Evolutionary conservation across 2,113 vertebrate species (phyloP).

Genomic region (Melozone crissalis): DNA sequence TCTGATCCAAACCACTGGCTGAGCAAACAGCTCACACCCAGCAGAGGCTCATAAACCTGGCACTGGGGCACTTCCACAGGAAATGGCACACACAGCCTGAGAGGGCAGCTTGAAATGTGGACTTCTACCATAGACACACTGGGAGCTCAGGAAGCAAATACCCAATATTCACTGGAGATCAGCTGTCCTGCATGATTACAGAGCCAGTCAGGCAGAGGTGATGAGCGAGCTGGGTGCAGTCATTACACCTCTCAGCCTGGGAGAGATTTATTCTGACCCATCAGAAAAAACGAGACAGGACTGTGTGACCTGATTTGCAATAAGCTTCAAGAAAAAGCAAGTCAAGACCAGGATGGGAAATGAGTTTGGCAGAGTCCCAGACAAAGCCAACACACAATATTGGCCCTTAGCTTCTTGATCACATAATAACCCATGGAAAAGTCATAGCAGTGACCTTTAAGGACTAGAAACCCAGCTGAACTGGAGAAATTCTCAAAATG

Average conservation of each 20-base stretch:
- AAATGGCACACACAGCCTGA: background rate
- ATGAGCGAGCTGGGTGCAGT: background rate
- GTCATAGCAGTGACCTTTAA: background rate
- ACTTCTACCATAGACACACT: background rate
- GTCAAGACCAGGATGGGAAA: background rate
- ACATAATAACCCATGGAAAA: background rate
- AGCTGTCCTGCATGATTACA: background rate
- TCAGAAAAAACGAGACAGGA: constrained; percentile 14
- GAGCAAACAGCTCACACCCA: background rate
- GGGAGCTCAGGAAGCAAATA: constrained; percentile 14
- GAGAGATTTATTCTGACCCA: constrained; percentile 53
- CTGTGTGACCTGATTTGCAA: constrained; percentile 53
- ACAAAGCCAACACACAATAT: background rate
- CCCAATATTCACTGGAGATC: background rate
- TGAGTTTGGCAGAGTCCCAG: background rate
- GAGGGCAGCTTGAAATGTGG: background rate
- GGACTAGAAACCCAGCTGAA: background rate
- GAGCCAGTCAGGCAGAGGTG: constrained; percentile 30
- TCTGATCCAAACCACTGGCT: background rate
- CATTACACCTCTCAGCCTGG: background rate
- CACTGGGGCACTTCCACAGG: background rate
- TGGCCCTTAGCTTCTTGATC: background rate
- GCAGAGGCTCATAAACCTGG: background rate
- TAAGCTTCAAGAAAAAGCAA: background rate
- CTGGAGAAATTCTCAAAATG: background rate